phyloP scores from a whole-genome alignment of 2,888 invertebrate genomes.

The Copidosoma aretas region DNA sequence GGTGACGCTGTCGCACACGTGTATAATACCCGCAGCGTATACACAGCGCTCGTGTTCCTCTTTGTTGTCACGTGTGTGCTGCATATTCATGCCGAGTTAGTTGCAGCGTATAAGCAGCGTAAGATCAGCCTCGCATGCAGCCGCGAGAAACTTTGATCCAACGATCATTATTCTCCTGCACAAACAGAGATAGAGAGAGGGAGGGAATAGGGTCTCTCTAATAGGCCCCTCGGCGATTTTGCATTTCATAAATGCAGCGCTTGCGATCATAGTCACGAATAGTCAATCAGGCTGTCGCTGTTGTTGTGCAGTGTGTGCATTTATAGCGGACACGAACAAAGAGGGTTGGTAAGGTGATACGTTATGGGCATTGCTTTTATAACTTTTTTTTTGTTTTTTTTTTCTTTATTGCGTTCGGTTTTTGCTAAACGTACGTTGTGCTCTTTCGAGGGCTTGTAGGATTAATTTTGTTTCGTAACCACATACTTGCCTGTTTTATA shows the following conservation, averaged over 20 bases:
- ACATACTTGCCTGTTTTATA: no score
- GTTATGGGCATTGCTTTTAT: no score
- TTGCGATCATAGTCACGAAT: slow-evolving; percentile 26
- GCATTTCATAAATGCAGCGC: slow-evolving; percentile 34
- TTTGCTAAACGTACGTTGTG: no score
- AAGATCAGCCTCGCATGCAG: background rate
- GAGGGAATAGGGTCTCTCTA: slow-evolving; percentile 17
- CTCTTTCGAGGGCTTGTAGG: no score
- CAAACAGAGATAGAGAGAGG: background rate
- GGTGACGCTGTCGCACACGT: background rate
- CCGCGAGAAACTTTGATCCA: slow-evolving; percentile 31
- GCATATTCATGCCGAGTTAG: slow-evolving; percentile 28
- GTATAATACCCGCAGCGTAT: background rate
- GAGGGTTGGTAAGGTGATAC: no score
- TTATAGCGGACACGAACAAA: no score
- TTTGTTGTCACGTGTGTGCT: background rate
- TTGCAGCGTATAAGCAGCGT: no score
- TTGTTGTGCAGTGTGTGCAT: background rate
- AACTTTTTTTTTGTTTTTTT: no score
- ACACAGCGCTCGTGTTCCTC: background rate
- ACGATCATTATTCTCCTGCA: slow-evolving; percentile 32
- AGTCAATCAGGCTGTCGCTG: slow-evolving; percentile 19
- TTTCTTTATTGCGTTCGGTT: no score
- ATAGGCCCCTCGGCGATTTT: slow-evolving; percentile 32
- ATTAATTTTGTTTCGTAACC: no score